Evolutionary conservation across 2,113 vertebrate genomes (phyloP).

Genomic region (Cochlearius cochlearius): DNA sequence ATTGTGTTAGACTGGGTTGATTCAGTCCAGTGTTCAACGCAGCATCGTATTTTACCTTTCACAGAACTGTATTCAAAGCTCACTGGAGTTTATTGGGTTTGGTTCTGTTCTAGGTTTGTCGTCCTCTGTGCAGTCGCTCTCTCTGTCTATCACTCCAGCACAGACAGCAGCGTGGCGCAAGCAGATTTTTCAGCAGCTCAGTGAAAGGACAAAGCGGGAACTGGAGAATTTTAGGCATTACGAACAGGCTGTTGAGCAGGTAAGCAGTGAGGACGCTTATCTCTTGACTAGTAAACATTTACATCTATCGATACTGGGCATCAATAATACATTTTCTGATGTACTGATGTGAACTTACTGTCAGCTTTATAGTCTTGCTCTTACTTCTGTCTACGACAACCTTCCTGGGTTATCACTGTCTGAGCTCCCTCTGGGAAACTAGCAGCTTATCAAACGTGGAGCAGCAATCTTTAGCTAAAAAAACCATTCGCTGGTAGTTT

Average conservation of each 20-base stretch:
- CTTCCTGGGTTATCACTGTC: not conserved
- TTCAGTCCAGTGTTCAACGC: not conserved
- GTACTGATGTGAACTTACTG: not conserved
- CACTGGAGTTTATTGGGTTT: not conserved
- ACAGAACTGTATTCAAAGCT: not conserved
- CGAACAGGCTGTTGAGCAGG: slow-evolving; percentile 94
- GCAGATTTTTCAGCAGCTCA: slow-evolving; percentile 96
- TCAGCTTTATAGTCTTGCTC: not conserved
- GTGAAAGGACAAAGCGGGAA: slow-evolving; percentile 88
- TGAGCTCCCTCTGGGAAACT: not conserved
- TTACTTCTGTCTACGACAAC: not conserved
- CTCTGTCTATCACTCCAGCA: slow-evolving; percentile 84
- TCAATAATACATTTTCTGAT: not conserved
- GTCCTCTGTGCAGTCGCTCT: slow-evolving; percentile 82
- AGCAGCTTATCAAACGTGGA: not conserved
- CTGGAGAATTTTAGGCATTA: slow-evolving; percentile 93
- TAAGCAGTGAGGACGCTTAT: not conserved
- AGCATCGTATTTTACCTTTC: not conserved
- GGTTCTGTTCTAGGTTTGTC: slow-evolving; percentile 74
- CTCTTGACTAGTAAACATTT: not conserved
- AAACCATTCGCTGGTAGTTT: not conserved
- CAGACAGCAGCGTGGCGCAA: slow-evolving; percentile 89
- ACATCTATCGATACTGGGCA: not conserved
- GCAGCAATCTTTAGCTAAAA: not conserved
- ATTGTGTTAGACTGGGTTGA: not conserved